Percentiles rank a stretch among this genome's conserved stretches.
These are phyloP conservation scores for Oreohelix idahoensis DNA, from an alignment of 1,140 invertebrate genomes.

Conservation along the genomic window DNA sequence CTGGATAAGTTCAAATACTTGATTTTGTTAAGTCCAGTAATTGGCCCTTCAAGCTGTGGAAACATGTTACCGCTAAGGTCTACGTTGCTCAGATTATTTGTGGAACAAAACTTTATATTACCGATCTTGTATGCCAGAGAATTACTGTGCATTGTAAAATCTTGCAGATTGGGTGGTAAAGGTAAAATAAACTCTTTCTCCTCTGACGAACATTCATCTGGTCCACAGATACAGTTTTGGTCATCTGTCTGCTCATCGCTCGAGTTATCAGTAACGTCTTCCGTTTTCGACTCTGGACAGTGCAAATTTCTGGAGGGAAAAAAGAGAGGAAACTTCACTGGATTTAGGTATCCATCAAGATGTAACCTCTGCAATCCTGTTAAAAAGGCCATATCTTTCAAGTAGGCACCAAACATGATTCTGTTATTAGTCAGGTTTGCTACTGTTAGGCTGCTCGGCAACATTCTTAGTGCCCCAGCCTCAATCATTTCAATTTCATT, in stretches of 20 bases:
- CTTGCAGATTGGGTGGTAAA: constrained; percentile 11
- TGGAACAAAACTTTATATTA: constrained; percentile 17
- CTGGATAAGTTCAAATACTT: constrained; percentile 10
- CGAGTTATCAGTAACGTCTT: background rate
- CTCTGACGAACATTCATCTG: background rate
- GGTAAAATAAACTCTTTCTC: background rate
- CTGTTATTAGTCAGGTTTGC: constrained; percentile 24
- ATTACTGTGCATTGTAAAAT: constrained; percentile 16
- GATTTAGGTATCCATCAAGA: background rate
- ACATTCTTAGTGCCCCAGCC: background rate
- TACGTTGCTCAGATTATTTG: background rate
- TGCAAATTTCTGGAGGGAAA: background rate
- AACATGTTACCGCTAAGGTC: constrained; percentile 20
- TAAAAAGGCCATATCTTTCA: constrained; percentile 7
- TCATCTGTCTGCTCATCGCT: background rate
- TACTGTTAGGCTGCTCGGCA: background rate
- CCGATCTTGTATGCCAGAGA: constrained; percentile 14
- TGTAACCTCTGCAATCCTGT: background rate
- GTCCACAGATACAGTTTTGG: background rate
- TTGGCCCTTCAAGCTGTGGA: background rate
- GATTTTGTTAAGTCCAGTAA: constrained; percentile 14
- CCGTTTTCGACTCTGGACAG: background rate
- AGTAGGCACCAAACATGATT: constrained; percentile 37
- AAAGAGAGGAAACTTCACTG: background rate
- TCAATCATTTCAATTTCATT: constrained; percentile 39